Percentiles rank a stretch among this genome's conserved stretches.
Conservation (phyloP, 1,140 invertebrate genomes). For the Thaumetopoea pityocampa region DNA sequence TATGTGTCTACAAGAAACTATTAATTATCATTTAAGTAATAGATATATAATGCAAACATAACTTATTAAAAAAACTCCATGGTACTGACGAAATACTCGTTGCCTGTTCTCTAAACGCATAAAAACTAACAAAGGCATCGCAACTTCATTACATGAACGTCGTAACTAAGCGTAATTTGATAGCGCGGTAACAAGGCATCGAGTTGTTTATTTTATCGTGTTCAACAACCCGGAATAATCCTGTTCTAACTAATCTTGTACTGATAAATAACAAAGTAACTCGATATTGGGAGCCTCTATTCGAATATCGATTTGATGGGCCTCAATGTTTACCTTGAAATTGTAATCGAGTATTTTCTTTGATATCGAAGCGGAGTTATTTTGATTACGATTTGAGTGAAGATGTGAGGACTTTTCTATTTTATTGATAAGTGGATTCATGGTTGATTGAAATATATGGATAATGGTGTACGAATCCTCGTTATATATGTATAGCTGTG, state of each 20-base stretch:
- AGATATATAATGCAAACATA: too few species aligned
- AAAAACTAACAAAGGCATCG: conserved; percentile 6
- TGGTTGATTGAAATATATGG: background rate
- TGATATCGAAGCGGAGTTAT: background rate
- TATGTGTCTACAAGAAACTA: too few species aligned
- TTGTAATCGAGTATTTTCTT: background rate
- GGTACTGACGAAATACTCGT: too few species aligned
- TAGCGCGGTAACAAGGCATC: conserved; percentile 14
- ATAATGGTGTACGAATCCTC: background rate
- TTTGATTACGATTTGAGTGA: background rate
- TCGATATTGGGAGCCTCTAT: conserved; percentile 8
- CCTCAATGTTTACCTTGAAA: background rate
- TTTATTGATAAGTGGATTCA: too few species aligned
- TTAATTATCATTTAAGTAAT: too few species aligned
- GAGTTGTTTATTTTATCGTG: conserved; percentile 13
- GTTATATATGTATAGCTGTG: background rate
- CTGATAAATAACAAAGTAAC: conserved; percentile 13
- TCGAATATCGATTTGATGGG: background rate
- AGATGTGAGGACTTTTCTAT: too few species aligned
- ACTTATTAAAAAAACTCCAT: too few species aligned
- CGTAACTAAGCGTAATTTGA: conserved; percentile 15
- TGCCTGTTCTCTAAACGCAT: too few species aligned
- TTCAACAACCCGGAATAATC: conserved; percentile 9
- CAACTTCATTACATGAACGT: background rate
- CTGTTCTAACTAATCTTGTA: conserved; percentile 5